Evolutionary conservation across 2,888 invertebrate genomes (phyloP).

Genomic region (Calliopum simillimum): DNA sequence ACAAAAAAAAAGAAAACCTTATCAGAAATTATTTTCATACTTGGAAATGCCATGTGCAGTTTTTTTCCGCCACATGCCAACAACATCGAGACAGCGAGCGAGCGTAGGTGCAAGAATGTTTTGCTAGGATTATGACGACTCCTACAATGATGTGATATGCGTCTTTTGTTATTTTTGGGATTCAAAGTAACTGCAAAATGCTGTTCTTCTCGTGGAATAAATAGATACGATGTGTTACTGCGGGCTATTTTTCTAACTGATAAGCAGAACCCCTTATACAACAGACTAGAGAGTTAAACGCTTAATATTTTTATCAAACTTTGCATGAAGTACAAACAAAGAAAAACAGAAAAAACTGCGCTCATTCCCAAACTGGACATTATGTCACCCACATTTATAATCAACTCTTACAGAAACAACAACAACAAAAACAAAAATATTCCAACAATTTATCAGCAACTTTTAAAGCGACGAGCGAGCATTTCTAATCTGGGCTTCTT

Average conservation of each 20-base stretch:
- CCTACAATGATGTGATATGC: background rate
- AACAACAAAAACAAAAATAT: background rate
- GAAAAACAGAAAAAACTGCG: conserved; percentile 1
- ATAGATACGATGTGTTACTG: too few relatives aligned
- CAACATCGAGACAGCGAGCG: background rate
- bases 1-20: conserved; percentile 1
- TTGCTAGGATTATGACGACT: background rate
- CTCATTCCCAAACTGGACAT: conserved; percentile 25
- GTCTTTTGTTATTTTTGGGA: background rate
- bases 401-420: conserved; percentile 6
- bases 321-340: too few relatives aligned
- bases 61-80: background rate
- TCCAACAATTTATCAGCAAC: conserved; percentile 14
- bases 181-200: background rate
- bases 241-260: background rate
- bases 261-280: background rate
- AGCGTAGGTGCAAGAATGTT: background rate
- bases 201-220: too few relatives aligned
- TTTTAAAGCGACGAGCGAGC: background rate
- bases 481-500: conserved; percentile 25
- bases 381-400: conserved; percentile 32
- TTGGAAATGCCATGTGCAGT: conserved; percentile 26
- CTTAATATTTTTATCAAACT: too few relatives aligned
- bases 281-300: conserved; percentile 20
- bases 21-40: background rate